Conservation (phyloP, 2,797 vertebrate species). For the Manis pentadactyla region DNA sequence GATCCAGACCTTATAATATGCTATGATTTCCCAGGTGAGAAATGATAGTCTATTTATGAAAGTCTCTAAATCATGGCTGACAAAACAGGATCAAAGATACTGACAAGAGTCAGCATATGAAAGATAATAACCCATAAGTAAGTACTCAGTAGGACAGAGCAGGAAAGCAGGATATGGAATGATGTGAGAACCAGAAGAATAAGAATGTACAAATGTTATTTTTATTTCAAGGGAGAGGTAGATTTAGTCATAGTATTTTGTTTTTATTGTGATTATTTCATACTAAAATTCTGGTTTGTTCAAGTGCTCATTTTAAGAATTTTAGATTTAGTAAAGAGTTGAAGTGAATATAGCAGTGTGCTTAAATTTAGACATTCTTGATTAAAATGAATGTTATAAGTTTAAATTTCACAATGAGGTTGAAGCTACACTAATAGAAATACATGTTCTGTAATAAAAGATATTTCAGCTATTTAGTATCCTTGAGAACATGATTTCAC, state of each 20-base stretch:
- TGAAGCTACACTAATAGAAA: not conserved
- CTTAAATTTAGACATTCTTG: not conserved
- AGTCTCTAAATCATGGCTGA: not conserved
- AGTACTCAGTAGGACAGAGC: not conserved
- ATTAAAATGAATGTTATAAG: not conserved
- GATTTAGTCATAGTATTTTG: not conserved
- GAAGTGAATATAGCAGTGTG: not conserved
- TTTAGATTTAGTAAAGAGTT: not conserved
- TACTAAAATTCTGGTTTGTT: not conserved
- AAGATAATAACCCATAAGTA: not conserved
- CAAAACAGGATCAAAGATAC: not conserved
- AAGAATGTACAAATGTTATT: accelerated
- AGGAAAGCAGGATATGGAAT: not conserved
- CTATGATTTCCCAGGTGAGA: not conserved
- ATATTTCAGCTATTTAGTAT: not conserved
- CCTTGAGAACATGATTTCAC: not conserved
- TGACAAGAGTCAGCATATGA: not conserved
- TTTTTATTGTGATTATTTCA: not conserved
- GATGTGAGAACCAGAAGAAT: not conserved
- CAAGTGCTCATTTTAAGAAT: not conserved
- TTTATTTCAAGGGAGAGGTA: not conserved
- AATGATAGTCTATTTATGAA: not conserved
- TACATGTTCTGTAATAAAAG: not conserved
- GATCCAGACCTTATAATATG: not conserved
- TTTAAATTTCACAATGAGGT: not conserved